Conservation (phyloP, 2,797 vertebrate species). For the Sphenopsis melanotis region DNA sequence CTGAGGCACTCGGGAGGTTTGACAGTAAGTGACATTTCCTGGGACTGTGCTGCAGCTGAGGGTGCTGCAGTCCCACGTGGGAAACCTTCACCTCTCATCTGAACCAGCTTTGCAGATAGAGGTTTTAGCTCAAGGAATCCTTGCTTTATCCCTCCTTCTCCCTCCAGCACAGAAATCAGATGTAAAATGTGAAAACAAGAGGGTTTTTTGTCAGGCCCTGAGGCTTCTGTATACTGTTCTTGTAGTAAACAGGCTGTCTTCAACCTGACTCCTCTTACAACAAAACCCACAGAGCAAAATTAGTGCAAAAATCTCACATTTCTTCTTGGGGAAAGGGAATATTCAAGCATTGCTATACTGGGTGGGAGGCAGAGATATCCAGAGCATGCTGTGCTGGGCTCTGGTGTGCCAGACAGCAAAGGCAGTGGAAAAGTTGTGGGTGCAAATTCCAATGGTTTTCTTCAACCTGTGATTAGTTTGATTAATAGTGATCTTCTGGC, state of each 20-base stretch:
- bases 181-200: neutral
- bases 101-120: neutral
- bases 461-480: neutral
- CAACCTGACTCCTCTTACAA: neutral
- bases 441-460: neutral
- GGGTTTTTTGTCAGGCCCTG: neutral
- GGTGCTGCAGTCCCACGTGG: neutral
- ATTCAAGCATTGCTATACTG: accelerated
- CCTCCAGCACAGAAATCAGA: neutral
- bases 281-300: neutral
- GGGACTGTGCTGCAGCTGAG: accelerated
- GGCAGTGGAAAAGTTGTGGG: neutral
- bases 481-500: neutral
- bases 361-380: neutral
- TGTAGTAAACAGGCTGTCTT: neutral
- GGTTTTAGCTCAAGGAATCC: neutral
- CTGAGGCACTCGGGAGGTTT: slow-evolving; percentile 60
- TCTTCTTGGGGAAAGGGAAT: neutral
- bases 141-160: neutral
- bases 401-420: neutral
- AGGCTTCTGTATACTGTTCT: neutral
- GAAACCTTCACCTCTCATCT: neutral
- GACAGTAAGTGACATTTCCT: slow-evolving; percentile 56
- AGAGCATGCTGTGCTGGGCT: neutral
- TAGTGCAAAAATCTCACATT: neutral